These are phyloP conservation scores for Phymastichus coffea DNA, from an alignment of 1,140 invertebrate species.

Conservation along the genomic window DNA sequence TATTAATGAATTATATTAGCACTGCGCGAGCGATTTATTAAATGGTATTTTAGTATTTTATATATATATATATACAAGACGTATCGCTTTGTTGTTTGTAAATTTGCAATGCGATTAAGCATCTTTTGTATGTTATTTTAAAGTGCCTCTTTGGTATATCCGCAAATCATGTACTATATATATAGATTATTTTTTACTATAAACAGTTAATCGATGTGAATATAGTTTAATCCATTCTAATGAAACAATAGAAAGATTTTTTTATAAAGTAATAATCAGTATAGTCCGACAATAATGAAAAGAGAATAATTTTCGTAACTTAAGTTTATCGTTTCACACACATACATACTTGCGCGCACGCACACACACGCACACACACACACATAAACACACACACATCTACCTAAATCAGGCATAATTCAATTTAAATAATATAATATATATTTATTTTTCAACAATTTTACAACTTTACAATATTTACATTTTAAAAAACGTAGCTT, in stretches of 20 bases:
- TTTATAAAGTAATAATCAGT: neutral
- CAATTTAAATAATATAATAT: slow-evolving; percentile 37
- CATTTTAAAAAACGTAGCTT: too few species aligned
- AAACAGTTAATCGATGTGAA: slow-evolving; percentile 1
- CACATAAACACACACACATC: too few species aligned
- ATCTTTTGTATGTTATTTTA: slow-evolving; percentile 2
- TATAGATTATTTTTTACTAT: neutral
- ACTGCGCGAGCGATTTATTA: neutral
- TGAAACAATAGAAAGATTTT: neutral
- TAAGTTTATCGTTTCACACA: too few species aligned
- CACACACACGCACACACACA: too few species aligned
- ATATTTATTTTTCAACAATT: slow-evolving; percentile 30
- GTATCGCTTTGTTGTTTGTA: slow-evolving; percentile 18
- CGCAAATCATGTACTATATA: too few species aligned
- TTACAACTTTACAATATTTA: too few species aligned
- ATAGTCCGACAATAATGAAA: slow-evolving; percentile 6
- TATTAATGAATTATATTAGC: slow-evolving; percentile 1
- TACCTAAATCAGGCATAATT: too few species aligned
- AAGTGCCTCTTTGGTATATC: neutral
- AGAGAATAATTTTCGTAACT: neutral
- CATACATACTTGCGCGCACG: too few species aligned
- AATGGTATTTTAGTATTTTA: slow-evolving; percentile 11
- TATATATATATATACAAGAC: slow-evolving; percentile 3
- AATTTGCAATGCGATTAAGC: slow-evolving; percentile 9
- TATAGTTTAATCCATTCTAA: too few species aligned